phyloP scores from a whole-genome alignment of 1,140 invertebrate genomes.

The Psilanteris sp. region DNA sequence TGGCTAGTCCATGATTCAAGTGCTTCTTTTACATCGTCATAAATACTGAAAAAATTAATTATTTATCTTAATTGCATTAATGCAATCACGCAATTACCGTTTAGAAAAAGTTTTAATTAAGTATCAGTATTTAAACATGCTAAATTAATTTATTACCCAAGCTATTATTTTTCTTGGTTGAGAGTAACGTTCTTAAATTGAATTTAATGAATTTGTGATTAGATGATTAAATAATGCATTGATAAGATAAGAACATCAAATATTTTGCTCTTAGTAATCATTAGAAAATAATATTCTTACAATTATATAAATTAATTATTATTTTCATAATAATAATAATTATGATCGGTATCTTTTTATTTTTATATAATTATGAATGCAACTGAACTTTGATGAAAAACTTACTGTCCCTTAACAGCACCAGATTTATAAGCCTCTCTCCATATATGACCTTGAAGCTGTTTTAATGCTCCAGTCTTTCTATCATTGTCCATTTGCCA shows the following conservation, averaged over 20 bases:
- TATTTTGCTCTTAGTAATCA: no score
- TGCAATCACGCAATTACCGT: no score
- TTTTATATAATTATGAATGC: no score
- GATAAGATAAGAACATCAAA: constrained; percentile 40
- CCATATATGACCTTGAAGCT: constrained; percentile 94
- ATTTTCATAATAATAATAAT: no score
- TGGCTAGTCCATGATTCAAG: constrained; percentile 85
- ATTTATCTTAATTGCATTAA: no score
- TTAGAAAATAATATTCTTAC: no score
- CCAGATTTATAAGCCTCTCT: constrained; percentile 89
- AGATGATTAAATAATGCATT: constrained; percentile 15
- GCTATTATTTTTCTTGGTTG: not conserved
- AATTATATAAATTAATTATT: no score
- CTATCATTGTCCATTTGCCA: constrained; percentile 91
- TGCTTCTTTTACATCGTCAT: constrained; percentile 88
- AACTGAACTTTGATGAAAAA: no score
- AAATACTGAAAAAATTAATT: constrained; percentile 84
- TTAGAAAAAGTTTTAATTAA: no score
- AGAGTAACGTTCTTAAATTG: constrained; percentile 1
- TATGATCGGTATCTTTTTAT: no score
- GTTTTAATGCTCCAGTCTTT: constrained; percentile 90
- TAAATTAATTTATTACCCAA: no score
- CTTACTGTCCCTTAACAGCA: constrained; percentile 92
- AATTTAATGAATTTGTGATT: constrained; percentile 13
- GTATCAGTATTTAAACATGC: no score